A percentile compares a stretch with the other conserved stretches of the same genome.
Evolutionary conservation across 2,888 invertebrate species (phyloP).

Genomic region (Acleris laterana): DNA sequence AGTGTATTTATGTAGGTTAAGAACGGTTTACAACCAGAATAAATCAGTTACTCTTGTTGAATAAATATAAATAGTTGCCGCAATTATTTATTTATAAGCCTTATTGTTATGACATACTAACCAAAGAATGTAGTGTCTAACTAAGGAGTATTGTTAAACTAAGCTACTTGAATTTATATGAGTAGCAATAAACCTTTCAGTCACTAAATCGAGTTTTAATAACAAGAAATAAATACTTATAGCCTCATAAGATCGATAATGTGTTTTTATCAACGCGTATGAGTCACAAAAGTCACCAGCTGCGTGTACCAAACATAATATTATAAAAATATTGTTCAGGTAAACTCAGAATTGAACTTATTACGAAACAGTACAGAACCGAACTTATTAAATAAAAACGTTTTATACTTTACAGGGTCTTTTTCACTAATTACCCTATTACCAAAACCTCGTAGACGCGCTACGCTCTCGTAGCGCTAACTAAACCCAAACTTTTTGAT

Average conservation of each 20-base stretch:
- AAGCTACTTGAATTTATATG: too few species aligned
- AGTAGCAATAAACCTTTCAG: too few species aligned
- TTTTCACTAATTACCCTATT: neutral
- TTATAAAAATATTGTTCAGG: neutral
- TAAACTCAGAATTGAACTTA: neutral
- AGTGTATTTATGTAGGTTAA: slow-evolving; percentile 7
- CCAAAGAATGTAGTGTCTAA: too few species aligned
- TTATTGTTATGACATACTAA: too few species aligned
- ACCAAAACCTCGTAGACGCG: slow-evolving; percentile 2
- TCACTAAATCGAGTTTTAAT: neutral
- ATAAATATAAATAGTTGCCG: neutral
- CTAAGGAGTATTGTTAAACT: too few species aligned
- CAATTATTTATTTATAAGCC: too few species aligned
- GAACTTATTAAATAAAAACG: neutral
- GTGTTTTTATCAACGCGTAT: neutral
- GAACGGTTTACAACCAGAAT: neutral
- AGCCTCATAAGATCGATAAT: too few species aligned
- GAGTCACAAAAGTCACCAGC: slow-evolving; percentile 8
- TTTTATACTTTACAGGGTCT: neutral
- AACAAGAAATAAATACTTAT: neutral
- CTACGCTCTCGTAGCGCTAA: slow-evolving; percentile 12
- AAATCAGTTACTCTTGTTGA: neutral
- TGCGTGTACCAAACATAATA: neutral
- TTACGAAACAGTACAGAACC: neutral
- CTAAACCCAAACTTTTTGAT: neutral